Evolutionary conservation across 2,113 vertebrate species (phyloP).

Genomic region (human): DNA sequence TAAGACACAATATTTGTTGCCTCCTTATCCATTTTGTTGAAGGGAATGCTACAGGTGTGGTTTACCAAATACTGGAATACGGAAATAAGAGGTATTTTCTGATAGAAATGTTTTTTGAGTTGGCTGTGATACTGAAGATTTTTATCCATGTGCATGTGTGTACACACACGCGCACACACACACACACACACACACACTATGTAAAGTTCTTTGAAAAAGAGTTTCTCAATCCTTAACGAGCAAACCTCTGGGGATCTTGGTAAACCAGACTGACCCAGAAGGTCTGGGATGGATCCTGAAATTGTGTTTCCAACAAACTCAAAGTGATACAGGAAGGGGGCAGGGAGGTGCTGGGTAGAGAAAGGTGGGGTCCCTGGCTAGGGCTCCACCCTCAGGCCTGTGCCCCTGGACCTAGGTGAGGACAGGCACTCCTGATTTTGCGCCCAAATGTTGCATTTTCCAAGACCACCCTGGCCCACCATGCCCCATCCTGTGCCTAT

Average conservation of each 20-base stretch:
- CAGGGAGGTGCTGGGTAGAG: too few relatives aligned
- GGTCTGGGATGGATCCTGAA: neutral
- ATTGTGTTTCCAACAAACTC: neutral
- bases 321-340: too few relatives aligned
- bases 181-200: too few relatives aligned
- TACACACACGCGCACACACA: rapidly evolving
- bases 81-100: neutral
- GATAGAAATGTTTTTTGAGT: neutral
- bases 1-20: neutral
- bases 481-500: too few relatives aligned
- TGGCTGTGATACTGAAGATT: neutral
- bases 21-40: neutral
- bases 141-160: neutral
- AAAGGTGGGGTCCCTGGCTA: too few relatives aligned
- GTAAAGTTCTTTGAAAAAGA: neutral
- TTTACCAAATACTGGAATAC: neutral
- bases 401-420: too few relatives aligned
- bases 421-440: too few relatives aligned
- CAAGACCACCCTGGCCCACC: too few relatives aligned
- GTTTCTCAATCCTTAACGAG: neutral
- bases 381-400: too few relatives aligned
- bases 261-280: neutral
- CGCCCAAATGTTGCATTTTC: too few relatives aligned
- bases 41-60: neutral
- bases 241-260: neutral